Evolutionary conservation across 2,113 vertebrate genomes (phyloP).

Genomic region (Menura novaehollandiae): DNA sequence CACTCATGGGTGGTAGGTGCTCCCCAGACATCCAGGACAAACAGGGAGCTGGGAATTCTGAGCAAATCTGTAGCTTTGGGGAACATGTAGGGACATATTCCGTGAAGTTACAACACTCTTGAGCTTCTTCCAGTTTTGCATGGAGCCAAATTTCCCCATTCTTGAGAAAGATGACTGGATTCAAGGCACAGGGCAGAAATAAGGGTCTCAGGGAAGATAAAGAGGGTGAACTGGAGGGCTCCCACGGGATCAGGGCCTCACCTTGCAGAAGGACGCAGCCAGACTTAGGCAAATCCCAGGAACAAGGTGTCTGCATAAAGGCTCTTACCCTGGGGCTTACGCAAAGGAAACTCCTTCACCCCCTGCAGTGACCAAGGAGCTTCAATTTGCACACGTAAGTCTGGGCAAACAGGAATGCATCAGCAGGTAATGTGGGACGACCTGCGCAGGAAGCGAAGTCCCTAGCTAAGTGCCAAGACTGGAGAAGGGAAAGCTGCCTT

Average conservation of each 20-base stretch:
- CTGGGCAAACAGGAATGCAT: background rate
- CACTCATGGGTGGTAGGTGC: background rate
- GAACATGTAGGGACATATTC: rapidly evolving
- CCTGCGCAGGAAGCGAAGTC: background rate
- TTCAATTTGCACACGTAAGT: background rate
- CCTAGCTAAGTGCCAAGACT: background rate
- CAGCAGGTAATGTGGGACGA: background rate
- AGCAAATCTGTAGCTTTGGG: background rate
- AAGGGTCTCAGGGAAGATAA: background rate
- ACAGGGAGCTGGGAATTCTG: rapidly evolving
- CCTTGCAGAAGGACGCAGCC: background rate
- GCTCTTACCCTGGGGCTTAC: background rate
- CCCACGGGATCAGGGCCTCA: background rate
- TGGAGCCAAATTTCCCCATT: background rate
- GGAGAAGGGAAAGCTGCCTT: background rate
- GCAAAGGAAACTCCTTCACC: background rate
- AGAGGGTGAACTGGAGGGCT: background rate
- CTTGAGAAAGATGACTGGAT: background rate
- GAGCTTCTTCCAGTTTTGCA: background rate
- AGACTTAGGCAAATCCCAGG: background rate
- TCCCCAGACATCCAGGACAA: background rate
- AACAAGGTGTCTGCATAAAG: background rate
- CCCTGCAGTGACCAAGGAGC: background rate
- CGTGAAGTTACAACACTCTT: background rate
- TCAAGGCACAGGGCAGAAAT: background rate